Base-by-base conservation (phyloP, 2,113 vertebrate species). In the Capricornis sumatraensis region DNA sequence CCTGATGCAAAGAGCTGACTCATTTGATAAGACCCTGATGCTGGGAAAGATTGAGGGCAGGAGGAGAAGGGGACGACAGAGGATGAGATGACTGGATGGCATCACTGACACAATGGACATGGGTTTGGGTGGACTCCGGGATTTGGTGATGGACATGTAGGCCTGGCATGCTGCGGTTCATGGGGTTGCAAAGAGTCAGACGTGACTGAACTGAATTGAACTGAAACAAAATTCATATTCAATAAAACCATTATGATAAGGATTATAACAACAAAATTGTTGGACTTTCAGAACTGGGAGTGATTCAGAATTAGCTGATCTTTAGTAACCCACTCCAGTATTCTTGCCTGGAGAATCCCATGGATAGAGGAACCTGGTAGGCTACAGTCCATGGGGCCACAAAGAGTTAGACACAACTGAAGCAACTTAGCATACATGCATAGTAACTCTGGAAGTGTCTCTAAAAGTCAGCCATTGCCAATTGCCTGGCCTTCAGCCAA, bases 401-500 rank as follows among this genome's bases (percentile, higher is more conserved):
- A 74, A 43, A 74, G 71, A 74, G 11, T 74, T 43, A 25, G 5
- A 43, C 71, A 13, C 21, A 23, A 74, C 11, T 43, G 71, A 25
- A 74, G 71, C 36, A 23, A 74, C 6, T 43, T 74, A 43, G 36
- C 36, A 74, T 11, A 6, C 11, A 40, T 14, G 21, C 36, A 71
- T 4, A 25, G 36, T 25, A 74, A 43, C 36, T 25, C 36, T 14
- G 36, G 6, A 33, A 19, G 1, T 33, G 17, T 50, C 27, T 21
- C 36, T 90, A 62, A 87, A 91, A 57, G 57, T 50, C 21, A 83
- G 19, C 8, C 30, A 74, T 58, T 93, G 27, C 67, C 23, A 1
- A 64, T 19, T 82, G 81, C 57, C 84, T 76, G 67, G 67, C 78
- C 15, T 85, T 96, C 45, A 97, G 23, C 87, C 45, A 64, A 6